Conservation (phyloP, 2,797 vertebrate species). For the Discoglossus pictus region DNA sequence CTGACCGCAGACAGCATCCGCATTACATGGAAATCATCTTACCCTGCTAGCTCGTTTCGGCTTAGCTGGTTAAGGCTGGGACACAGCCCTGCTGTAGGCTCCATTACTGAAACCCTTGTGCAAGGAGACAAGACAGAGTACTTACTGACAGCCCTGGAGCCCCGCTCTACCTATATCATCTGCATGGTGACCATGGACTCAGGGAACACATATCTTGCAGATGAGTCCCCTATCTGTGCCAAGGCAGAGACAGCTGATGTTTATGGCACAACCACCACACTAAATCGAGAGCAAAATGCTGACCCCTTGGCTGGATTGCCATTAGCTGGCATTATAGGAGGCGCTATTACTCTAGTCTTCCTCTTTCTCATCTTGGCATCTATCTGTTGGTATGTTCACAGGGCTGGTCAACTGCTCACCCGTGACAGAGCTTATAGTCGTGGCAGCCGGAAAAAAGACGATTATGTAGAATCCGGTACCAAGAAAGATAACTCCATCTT, state of each 20-base stretch:
- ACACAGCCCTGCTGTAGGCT: slow-evolving; percentile 82
- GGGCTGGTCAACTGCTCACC: slow-evolving; percentile 76
- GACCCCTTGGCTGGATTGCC: slow-evolving; percentile 75
- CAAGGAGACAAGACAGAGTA: slow-evolving; percentile 88
- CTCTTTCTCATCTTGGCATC: slow-evolving; percentile 82
- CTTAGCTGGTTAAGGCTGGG: slow-evolving; percentile 89
- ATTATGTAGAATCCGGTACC: slow-evolving; percentile 90
- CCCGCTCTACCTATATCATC: slow-evolving; percentile 87
- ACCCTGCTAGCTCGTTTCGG: slow-evolving; percentile 84
- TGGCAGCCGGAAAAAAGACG: slow-evolving; percentile 78
- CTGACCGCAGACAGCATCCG: slow-evolving; percentile 85
- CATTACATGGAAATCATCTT: slow-evolving; percentile 85
- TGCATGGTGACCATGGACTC: slow-evolving; percentile 88
- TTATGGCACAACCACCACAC: slow-evolving; percentile 67
- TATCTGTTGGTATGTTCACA: slow-evolving; percentile 87
- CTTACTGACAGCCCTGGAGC: slow-evolving; percentile 84
- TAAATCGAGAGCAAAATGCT: slow-evolving; percentile 70
- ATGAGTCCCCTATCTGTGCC: slow-evolving; percentile 86
- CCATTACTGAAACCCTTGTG: slow-evolving; percentile 91
- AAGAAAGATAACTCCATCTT: slow-evolving; percentile 93
- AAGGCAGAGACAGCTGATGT: slow-evolving; percentile 82
- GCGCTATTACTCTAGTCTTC: slow-evolving; percentile 83
- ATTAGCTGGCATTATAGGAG: slow-evolving; percentile 85
- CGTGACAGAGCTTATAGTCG: slow-evolving; percentile 78
- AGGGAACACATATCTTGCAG: slow-evolving; percentile 67